A percentile compares a stretch with the other conserved stretches of the same genome.
These are phyloP conservation scores for Podarcis cretensis DNA, from an alignment of 2,113 vertebrate genomes.

Conservation along the genomic window DNA sequence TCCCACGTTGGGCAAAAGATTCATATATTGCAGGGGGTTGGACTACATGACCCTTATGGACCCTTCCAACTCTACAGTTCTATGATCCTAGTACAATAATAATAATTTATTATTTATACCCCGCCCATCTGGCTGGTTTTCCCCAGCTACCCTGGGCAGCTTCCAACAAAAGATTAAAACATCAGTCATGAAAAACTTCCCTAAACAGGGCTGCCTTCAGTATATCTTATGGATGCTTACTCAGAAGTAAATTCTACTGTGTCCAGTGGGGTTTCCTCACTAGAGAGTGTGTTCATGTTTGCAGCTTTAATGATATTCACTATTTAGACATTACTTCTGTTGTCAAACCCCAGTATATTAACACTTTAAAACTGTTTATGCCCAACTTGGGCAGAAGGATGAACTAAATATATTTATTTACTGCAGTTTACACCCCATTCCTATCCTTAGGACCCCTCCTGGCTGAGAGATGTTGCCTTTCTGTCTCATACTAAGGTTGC, in stretches of 20 bases:
- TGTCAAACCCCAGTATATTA: slow-evolving; percentile 46
- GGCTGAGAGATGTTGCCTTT: not conserved
- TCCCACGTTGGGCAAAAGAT: too few relatives aligned
- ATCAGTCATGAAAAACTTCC: too few relatives aligned
- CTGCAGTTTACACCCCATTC: not conserved
- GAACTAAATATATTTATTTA: not conserved
- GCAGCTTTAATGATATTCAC: not conserved
- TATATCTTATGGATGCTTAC: not conserved
- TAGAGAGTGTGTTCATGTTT: not conserved
- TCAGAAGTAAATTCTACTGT: not conserved
- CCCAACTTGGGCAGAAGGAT: not conserved
- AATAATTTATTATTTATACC: too few relatives aligned
- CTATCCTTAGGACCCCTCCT: not conserved
- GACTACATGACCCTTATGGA: too few relatives aligned
- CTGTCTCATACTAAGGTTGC: not conserved
- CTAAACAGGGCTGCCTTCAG: too few relatives aligned
- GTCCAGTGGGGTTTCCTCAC: not conserved
- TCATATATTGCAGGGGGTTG: too few relatives aligned
- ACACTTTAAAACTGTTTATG: slow-evolving; percentile 33
- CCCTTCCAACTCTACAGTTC: too few relatives aligned
- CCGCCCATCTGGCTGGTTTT: too few relatives aligned
- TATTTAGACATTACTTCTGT: slow-evolving; percentile 43
- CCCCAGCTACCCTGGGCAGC: too few relatives aligned
- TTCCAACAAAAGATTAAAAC: too few relatives aligned
- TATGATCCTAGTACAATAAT: too few relatives aligned